Conservation (phyloP, 2,797 vertebrate species). For the Lemur catta region DNA sequence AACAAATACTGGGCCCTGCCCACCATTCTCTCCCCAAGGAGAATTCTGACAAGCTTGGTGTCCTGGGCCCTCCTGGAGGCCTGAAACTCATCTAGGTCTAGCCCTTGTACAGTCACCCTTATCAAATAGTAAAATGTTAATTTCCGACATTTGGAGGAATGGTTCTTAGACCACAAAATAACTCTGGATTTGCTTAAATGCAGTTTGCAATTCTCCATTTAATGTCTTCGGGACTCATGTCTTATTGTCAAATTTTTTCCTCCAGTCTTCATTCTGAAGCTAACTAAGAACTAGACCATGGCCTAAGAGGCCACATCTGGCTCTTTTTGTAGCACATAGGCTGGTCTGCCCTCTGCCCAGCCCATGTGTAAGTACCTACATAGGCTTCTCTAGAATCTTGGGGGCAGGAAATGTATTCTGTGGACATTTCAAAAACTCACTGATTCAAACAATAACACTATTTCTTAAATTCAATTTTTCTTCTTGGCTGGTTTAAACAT, state of each 20-base stretch:
- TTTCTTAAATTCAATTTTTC: neutral
- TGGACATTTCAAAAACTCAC: neutral
- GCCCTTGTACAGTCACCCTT: neutral
- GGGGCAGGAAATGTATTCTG: neutral
- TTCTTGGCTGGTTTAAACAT: neutral
- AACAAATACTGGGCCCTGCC: neutral
- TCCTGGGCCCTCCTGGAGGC: neutral
- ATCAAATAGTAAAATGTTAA: neutral
- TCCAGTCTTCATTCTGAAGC: neutral
- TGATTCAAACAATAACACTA: neutral
- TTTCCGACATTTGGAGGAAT: neutral
- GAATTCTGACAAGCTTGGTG: neutral
- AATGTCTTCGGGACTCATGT: neutral
- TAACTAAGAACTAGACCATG: neutral
- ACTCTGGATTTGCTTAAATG: neutral
- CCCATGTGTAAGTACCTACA: fast-evolving
- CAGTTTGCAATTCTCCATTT: neutral
- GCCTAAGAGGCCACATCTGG: neutral
- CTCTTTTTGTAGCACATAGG: neutral
- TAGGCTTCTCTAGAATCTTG: neutral
- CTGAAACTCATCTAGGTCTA: neutral
- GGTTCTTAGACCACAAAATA: neutral
- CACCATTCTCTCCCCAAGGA: neutral
- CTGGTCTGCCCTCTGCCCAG: neutral
- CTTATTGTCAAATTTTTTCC: neutral